Conservation (phyloP, 2,113 vertebrate species). For the Microcebus ravelobensis region DNA sequence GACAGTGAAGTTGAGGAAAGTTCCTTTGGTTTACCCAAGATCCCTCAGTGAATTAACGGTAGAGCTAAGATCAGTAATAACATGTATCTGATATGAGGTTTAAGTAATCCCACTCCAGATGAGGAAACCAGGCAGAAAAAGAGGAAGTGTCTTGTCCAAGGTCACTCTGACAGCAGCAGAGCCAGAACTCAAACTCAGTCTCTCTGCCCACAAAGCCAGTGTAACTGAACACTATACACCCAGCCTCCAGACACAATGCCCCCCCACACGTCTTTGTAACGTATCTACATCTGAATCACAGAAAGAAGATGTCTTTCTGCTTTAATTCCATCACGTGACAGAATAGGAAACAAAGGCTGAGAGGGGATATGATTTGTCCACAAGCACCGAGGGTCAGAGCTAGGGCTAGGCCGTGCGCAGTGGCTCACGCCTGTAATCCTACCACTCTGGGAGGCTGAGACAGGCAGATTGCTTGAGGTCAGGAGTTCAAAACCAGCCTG, state of each 20-base stretch:
- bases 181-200: background rate
- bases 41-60: background rate
- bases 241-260: background rate
- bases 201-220: background rate
- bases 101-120: background rate
- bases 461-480: too few relatives aligned
- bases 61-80: background rate
- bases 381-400: background rate
- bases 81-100: background rate
- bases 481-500: too few relatives aligned
- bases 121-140: background rate
- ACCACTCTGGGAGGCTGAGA: too few relatives aligned
- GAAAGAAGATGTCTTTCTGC: background rate
- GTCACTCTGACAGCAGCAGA: background rate
- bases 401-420: background rate
- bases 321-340: background rate
- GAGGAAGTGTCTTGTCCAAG: background rate
- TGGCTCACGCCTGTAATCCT: too few relatives aligned
- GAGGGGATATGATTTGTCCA: background rate
- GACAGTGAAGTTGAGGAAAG: background rate
- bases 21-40: background rate
- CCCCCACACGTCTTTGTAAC: background rate
- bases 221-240: background rate
- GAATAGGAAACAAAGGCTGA: background rate
- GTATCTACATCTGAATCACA: background rate